Evolutionary conservation across 1,140 invertebrate species (phyloP), one percentile per base, ranked within the genome.

Genomic region (Aplysia californica): DNA sequence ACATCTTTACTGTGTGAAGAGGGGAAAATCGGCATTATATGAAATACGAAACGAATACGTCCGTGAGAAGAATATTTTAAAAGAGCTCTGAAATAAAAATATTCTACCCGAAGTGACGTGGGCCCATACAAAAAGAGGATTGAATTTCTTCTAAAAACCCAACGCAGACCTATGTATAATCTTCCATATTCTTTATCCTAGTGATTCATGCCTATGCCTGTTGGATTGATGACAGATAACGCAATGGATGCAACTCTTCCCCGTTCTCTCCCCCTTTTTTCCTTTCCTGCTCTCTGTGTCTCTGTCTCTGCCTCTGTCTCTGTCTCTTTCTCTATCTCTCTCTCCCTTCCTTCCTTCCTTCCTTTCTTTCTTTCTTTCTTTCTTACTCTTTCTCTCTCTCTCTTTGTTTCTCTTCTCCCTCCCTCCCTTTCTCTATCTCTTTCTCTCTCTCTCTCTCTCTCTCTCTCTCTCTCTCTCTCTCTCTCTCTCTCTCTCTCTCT

Each of bases 251-350:
- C 44, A n/a, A 15, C 44, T 50, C n/a, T 50, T n/a, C n/a, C n/a
- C n/a, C n/a, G n/a, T n/a, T 33, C 35, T 44, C 67, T 44, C 36
- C 10, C 21, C 36, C 67, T 21, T 29, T 4, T 29, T 18, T 18
- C 23, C 15, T 44, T 26, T n/a, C 6, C n/a, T 50, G 44, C n/a
- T 50, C 44, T 50, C 44, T 50, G 44, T 73, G 29, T 58, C 35
- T 73, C 20, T 61, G 15, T 36, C 21, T 61, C 26, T 35, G 29
- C 2, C 36, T 67, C 58, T 65, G 1, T 65, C 61, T 75, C 61
- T 65, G 58, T 75, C 38, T 65, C 72, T 38, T 38, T 38, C 61
- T 75, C 61, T 65, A n/a, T 66, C 36, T 65, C 59, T 66, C 36
- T 71, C 39, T 71, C 50, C 56, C 41, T 71, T 44, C 56, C 50